Evolutionary conservation across 1,140 invertebrate species (phyloP).

Genomic region (Diorhabda carinulata): DNA sequence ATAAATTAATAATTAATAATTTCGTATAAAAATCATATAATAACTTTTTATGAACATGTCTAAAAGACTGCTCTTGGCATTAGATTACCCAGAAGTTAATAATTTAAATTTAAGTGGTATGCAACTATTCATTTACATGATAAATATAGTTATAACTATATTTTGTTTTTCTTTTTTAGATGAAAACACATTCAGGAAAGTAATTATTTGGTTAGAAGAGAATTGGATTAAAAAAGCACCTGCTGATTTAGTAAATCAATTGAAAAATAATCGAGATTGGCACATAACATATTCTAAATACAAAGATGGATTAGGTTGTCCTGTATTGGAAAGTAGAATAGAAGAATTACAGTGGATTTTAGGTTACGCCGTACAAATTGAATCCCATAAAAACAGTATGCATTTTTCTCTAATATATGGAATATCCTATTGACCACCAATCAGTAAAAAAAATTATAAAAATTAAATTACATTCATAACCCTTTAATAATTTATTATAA

Average conservation of each 20-base stretch:
- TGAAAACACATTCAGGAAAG: constrained; percentile 70
- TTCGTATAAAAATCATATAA: not conserved
- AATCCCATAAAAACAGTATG: constrained; percentile 78
- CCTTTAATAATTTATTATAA: not conserved
- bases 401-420: constrained; percentile 14
- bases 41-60: constrained; percentile 26
- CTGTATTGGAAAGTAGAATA: constrained; percentile 49
- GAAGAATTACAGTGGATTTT: constrained; percentile 85
- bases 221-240: constrained; percentile 88
- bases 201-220: constrained; percentile 89
- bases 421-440: too few relatives aligned
- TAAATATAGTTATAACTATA: not conserved
- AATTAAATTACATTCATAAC: not conserved
- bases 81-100: constrained; percentile 70
- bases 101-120: constrained; percentile 64
- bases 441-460: too few relatives aligned
- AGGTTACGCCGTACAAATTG: constrained; percentile 74
- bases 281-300: constrained; percentile 70
- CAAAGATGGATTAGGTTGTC: constrained; percentile 68
- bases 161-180: constrained; percentile 56
- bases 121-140: constrained; percentile 16
- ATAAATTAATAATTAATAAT: too few relatives aligned
- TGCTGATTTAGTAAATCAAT: constrained; percentile 71
- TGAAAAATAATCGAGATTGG: constrained; percentile 71
- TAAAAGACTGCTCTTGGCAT: constrained; percentile 48